Base-by-base conservation (phyloP, 2,888 invertebrate genomes). In the Metacarcinus magister region DNA sequence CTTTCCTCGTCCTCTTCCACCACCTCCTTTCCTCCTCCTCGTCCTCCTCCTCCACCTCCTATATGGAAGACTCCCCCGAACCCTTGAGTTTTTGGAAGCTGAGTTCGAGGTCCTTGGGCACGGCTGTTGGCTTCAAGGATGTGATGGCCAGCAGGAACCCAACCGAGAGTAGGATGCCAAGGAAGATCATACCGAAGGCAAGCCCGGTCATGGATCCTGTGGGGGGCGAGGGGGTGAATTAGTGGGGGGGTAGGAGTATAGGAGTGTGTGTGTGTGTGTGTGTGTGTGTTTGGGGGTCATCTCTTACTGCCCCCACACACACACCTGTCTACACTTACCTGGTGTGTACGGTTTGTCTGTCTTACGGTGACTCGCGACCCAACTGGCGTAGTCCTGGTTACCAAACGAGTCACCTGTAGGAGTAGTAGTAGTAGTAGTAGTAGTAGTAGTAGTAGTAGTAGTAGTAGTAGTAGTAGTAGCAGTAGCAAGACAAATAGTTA, bases 181-280 rank as follows among this genome's bases (percentile, higher is more conserved):
- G 82, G 93, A 96, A 92, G 32, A 96, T 96, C 96, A 96, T 96
- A 0, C 96, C 96, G 28, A 96, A 92, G 19, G 96, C 96, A 87
- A 96, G 93, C 1, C 96, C 95, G 0, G 96, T 94, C 96, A 96
- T 96, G 93, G n/a, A 93, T n/a, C 96, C 96, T 96, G 92, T 1
- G 28, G 67, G 43, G n/a, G 54, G 54, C 0, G 54, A 2, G 13
- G 0, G 3, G 54, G 16, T 48, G 13, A 48, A 54, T 54, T 28
- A 7, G 8, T 90, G 43, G 90, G 32, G 90, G 8, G 0, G 90
- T 90, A 8, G 90, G 54, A 13, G 54, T 54, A 2, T 54, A 16
- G 0, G 54, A 2, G 54, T 54, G 54, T 54, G 54, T 54, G 54
- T 54, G 3, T 0, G 13, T 54, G 54, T 54, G 54, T 54, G 13